Conservation (phyloP, 1,140 invertebrate genomes). For the Brachionus sp. region DNA sequence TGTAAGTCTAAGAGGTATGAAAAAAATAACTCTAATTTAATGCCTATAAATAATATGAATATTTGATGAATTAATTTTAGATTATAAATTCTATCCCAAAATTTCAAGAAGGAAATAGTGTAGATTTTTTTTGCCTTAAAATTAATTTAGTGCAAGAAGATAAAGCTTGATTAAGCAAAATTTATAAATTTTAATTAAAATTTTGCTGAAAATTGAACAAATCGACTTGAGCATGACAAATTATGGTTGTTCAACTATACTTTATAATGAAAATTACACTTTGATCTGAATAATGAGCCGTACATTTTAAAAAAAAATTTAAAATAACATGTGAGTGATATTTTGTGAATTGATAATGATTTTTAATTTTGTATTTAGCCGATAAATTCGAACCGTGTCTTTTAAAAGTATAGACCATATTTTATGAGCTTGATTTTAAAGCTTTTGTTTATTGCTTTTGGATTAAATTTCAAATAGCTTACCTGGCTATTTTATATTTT, state of each 20-base stretch:
- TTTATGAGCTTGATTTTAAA: background rate
- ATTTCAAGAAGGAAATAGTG: background rate
- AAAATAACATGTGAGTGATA: background rate
- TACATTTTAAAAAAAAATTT: background rate
- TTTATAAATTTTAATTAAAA: background rate
- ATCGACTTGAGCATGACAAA: background rate
- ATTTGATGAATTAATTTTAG: background rate
- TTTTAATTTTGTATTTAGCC: background rate
- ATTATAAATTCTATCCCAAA: background rate
- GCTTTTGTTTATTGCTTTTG: background rate
- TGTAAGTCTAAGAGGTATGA: background rate
- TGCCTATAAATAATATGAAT: background rate
- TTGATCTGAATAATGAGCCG: background rate
- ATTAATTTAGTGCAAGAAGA: no score
- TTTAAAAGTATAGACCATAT: background rate
- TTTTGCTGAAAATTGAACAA: background rate
- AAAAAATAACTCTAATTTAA: background rate
- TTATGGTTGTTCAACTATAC: background rate
- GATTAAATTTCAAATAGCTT: background rate
- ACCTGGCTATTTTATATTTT: background rate
- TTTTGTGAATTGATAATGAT: background rate
- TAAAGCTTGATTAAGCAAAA: background rate
- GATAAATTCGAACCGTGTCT: background rate
- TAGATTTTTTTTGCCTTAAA: no score
- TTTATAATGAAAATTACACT: background rate